Conservation (phyloP, 2,888 invertebrate species). For the Sminthurinus aureus region DNA sequence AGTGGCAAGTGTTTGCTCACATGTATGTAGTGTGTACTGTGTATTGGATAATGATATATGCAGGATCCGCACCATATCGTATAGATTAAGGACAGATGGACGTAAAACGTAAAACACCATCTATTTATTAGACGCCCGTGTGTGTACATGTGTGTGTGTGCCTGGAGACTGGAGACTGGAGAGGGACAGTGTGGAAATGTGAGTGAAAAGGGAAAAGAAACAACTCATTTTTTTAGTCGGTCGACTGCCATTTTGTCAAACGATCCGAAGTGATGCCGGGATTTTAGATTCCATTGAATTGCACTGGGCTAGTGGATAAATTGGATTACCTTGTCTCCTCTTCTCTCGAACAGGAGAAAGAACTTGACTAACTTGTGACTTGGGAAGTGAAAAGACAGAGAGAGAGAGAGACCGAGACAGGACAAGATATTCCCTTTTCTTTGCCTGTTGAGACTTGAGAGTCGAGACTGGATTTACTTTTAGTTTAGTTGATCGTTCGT, state of each 20-base stretch:
- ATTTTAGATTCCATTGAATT: conserved; percentile 22
- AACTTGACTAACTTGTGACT: conserved; percentile 20
- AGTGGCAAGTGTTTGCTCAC: not conserved
- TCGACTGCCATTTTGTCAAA: conserved; percentile 31
- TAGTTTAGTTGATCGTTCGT: not conserved
- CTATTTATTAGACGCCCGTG: no score
- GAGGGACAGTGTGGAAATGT: not conserved
- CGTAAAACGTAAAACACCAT: no score
- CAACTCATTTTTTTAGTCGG: conserved; percentile 30
- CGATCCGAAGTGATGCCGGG: conserved; percentile 11
- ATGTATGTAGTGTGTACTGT: not conserved
- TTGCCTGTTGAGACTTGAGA: not conserved
- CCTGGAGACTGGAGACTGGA: not conserved
- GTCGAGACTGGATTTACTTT: not conserved
- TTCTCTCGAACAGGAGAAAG: not conserved
- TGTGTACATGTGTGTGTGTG: no score
- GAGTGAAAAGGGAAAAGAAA: conserved; percentile 20
- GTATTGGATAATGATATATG: not conserved
- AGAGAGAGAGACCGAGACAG: not conserved
- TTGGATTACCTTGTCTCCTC: conserved; percentile 27
- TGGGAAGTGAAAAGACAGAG: conserved; percentile 5
- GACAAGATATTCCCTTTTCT: conserved; percentile 9
- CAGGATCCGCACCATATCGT: no score
- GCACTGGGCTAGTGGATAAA: conserved; percentile 25
- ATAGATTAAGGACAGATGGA: no score